A percentile compares a stretch with the other conserved stretches of the same genome.
Conservation (phyloP, 2,113 vertebrate species). For the Pongo pygmaeus region DNA sequence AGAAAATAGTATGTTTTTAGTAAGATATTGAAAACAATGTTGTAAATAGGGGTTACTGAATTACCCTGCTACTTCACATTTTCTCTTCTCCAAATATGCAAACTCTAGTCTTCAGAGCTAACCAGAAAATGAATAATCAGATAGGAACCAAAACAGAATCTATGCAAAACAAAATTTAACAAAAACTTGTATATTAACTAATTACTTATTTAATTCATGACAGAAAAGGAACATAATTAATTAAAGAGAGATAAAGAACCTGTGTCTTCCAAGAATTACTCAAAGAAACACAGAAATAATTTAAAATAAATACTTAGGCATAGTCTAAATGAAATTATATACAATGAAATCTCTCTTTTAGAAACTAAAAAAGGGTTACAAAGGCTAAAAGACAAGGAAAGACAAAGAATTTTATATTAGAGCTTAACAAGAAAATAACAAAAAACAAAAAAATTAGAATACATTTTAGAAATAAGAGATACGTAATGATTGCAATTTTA, state of each 20-base stretch:
- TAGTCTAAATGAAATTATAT: background rate
- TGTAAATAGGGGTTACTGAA: background rate
- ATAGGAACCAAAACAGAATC: background rate
- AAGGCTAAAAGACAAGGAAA: background rate
- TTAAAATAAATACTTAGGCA: background rate
- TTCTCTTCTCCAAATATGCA: background rate
- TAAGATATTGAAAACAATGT: background rate
- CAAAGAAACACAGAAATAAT: background rate
- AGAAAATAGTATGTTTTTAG: background rate
- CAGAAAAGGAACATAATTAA: background rate
- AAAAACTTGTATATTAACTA: background rate
- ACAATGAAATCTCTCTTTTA: background rate
- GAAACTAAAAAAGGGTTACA: background rate
- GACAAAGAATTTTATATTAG: background rate
- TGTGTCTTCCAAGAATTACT: background rate
- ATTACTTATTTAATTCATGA: background rate
- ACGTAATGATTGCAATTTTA: background rate
- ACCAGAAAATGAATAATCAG: background rate
- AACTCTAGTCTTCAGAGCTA: background rate
- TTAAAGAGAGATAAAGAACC: background rate
- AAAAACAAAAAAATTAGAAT: background rate
- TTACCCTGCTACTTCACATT: background rate
- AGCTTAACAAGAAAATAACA: background rate
- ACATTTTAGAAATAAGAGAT: background rate
- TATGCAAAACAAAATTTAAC: background rate